Percentiles rank a stretch among this genome's conserved stretches.
phyloP scores from a whole-genome alignment of 2,888 invertebrate genomes.

The Hymenopus coronatus region DNA sequence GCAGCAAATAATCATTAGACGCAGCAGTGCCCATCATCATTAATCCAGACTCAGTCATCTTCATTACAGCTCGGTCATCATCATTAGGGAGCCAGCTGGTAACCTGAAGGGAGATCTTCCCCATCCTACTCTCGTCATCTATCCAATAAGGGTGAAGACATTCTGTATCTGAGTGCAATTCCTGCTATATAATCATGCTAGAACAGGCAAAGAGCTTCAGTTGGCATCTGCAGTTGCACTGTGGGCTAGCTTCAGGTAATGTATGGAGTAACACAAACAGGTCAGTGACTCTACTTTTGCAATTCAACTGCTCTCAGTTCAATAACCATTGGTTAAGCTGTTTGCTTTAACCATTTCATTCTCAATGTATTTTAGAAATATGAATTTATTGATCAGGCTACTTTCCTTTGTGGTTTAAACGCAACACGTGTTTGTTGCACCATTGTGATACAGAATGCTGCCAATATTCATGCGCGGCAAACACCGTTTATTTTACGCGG shows the following conservation, averaged over 20 bases:
- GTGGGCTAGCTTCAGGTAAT: too few relatives aligned
- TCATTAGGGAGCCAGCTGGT: slow-evolving; percentile 6
- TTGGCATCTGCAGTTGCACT: background rate
- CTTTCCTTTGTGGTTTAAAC: background rate
- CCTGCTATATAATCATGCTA: slow-evolving; percentile 1
- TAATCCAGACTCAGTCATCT: slow-evolving; percentile 20
- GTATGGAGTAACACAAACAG: too few relatives aligned
- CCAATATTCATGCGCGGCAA: too few relatives aligned
- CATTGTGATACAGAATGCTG: too few relatives aligned
- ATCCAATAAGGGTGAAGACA: background rate
- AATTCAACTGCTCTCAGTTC: background rate
- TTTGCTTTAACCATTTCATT: background rate
- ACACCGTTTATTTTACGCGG: too few relatives aligned
- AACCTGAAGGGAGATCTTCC: slow-evolving; percentile 6
- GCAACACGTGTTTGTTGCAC: too few relatives aligned
- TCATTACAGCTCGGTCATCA: slow-evolving; percentile 26
- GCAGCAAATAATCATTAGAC: background rate
- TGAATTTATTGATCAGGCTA: background rate
- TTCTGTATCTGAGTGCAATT: background rate
- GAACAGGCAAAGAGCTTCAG: background rate
- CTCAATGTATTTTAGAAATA: background rate
- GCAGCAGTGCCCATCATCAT: slow-evolving; percentile 4
- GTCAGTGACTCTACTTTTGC: too few relatives aligned
- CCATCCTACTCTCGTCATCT: background rate
- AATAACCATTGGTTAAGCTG: background rate